Evolutionary conservation across 1,140 invertebrate species (phyloP), one percentile per base, ranked within the genome.

Genomic region (Pygmarrhopalites habei): DNA sequence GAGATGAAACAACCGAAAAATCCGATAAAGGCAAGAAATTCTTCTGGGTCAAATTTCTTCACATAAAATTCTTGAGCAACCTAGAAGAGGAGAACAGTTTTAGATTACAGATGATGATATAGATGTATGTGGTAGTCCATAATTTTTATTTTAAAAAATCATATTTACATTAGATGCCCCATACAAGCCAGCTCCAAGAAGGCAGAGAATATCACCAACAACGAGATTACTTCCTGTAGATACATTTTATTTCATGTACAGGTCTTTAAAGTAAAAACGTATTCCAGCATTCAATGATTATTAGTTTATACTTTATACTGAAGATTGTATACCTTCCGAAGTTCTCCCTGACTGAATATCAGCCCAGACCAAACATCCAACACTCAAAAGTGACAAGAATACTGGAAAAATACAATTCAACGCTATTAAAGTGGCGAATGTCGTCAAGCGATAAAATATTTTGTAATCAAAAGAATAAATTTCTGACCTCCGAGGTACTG

Each of bases 21-120:
- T 30, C 90, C 89, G 51, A 92, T 80, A 78, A 91, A 82, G 21
- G 87, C 89, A n/a, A 94, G 79, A 74, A 90, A 92, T 74, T 92
- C 89, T 39, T 87, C 55, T 28, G 55, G 58, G 61, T 87, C 84
- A 62, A 86, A 85, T 21, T 82, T 86, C 75, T 90, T 89, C 17
- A 92, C 85, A 49, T 87, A 83, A 73, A 88, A 83, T 75, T 94
- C 90, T 79, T 92, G 85, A 2, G 87, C 79, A 0, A 92, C n/a
- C n/a, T n/a, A n/a, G n/a, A n/a, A n/a, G n/a, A n/a, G n/a, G n/a
- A n/a, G n/a, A n/a, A n/a, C n/a, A n/a, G n/a, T n/a, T n/a, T n/a
- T n/a, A n/a, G n/a, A n/a, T n/a, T n/a, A n/a, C n/a, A n/a, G n/a
- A n/a, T n/a, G n/a, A n/a, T n/a, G n/a, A n/a, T n/a, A n/a, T n/a